phyloP scores from a whole-genome alignment of 2,113 vertebrate species.

The Aegypius monachus region DNA sequence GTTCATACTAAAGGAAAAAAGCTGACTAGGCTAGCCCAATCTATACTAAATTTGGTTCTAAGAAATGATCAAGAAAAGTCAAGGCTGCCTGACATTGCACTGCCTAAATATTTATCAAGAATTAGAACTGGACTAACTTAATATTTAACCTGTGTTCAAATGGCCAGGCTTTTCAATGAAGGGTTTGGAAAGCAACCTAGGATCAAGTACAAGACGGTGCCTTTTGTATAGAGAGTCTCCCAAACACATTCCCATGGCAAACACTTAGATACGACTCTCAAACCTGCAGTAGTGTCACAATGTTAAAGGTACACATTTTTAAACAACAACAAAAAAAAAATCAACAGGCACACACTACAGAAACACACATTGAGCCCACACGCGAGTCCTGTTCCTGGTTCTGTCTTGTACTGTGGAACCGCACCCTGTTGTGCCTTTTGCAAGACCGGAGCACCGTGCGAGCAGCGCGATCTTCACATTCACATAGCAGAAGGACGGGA shows the following conservation, averaged over 20 bases:
- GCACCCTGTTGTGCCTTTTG: not conserved
- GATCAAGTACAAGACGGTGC: not conserved
- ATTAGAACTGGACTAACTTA: not conserved
- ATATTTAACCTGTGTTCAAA: not conserved
- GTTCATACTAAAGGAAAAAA: not conserved
- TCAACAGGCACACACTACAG: not conserved
- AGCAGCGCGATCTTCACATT: fast-evolving
- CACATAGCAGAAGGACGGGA: not conserved
- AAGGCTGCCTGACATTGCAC: not conserved
- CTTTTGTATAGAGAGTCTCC: fast-evolving
- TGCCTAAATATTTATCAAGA: not conserved
- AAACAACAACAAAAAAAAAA: not conserved
- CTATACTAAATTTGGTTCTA: not conserved
- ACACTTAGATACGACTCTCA: not conserved
- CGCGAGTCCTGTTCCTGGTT: not conserved
- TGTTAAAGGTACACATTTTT: not conserved
- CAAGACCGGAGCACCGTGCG: not conserved
- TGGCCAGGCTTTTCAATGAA: not conserved
- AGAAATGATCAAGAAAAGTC: not conserved
- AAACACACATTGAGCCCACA: not conserved
- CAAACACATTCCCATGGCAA: not conserved
- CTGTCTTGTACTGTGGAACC: not conserved
- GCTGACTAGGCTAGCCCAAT: not conserved
- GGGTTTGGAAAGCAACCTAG: not conserved
- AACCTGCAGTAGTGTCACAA: fast-evolving